Evolutionary conservation across 2,113 vertebrate genomes (phyloP).

Genomic region (Rhagologus leucostigma): DNA sequence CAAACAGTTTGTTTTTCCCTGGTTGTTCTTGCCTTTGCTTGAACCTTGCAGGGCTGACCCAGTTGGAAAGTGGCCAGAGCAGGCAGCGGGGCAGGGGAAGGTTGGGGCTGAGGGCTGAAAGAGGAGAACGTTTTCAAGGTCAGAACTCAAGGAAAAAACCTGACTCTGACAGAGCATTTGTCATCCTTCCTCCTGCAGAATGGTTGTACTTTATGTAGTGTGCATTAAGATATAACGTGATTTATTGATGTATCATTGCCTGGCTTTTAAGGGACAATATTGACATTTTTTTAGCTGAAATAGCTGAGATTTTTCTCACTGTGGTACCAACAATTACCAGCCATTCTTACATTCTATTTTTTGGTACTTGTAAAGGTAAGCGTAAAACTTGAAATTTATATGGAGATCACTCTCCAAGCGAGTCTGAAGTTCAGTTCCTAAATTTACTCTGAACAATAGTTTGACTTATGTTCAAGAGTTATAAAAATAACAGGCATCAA

Average conservation of each 20-base stretch:
- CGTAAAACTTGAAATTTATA: background rate
- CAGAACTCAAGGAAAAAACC: background rate
- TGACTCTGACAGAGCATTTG: background rate
- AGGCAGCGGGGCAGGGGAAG: background rate
- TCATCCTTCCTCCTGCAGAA: background rate
- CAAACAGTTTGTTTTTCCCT: background rate
- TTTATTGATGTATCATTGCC: background rate
- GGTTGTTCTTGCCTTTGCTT: background rate
- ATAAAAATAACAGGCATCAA: background rate
- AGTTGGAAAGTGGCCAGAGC: background rate
- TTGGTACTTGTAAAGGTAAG: background rate
- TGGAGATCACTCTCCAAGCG: background rate
- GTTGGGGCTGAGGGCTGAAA: background rate
- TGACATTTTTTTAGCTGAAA: background rate
- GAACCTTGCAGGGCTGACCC: background rate
- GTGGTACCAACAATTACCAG: background rate
- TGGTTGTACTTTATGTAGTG: fast-evolving
- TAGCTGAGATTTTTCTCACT: background rate
- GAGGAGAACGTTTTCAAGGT: background rate
- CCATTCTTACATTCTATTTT: background rate
- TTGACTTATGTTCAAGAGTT: background rate
- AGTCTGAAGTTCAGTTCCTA: background rate
- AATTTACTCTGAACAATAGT: background rate
- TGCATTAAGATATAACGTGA: background rate
- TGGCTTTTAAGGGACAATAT: background rate